Conservation (phyloP, 2,888 invertebrate species). For the Axea sp. region DNA sequence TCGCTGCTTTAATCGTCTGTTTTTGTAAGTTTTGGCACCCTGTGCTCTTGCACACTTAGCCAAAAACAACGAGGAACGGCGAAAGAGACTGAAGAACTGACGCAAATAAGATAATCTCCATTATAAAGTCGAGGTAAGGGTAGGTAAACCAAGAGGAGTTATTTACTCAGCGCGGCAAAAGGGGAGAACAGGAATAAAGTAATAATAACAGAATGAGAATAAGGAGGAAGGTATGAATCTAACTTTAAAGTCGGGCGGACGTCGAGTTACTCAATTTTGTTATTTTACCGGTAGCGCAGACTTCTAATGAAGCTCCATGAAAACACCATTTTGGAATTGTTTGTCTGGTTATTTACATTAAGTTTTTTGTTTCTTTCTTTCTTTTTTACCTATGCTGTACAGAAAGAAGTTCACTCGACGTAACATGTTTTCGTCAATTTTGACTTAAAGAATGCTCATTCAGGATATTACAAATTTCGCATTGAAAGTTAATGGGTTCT, state of each 20-base stretch:
- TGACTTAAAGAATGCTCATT: no score
- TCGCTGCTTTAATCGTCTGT: conserved; percentile 24
- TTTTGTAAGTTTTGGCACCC: conserved; percentile 20
- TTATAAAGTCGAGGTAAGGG: conserved; percentile 77
- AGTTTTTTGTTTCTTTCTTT: no score
- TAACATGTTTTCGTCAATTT: no score
- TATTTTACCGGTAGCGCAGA: conserved; percentile 56
- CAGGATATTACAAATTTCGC: no score
- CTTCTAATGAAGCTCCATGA: no score
- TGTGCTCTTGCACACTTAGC: neutral
- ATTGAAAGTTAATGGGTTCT: no score
- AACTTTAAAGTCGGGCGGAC: conserved; percentile 61
- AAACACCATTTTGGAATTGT: no score
- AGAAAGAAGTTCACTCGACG: no score
- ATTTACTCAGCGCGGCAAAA: conserved; percentile 72
- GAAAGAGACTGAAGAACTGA: conserved; percentile 66
- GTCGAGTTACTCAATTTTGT: conserved; percentile 63
- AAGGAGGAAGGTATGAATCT: conserved; percentile 68
- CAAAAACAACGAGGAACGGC: conserved; percentile 17
- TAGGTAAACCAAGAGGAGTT: conserved; percentile 76
- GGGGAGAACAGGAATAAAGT: conserved; percentile 72
- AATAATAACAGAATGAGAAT: conserved; percentile 73
- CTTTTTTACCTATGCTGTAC: no score
- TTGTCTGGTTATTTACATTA: no score
- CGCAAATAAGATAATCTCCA: conserved; percentile 79